These are phyloP conservation scores for Lithobates sylvaticus DNA, from an alignment of 2,797 vertebrate species.

Conservation along the genomic window DNA sequence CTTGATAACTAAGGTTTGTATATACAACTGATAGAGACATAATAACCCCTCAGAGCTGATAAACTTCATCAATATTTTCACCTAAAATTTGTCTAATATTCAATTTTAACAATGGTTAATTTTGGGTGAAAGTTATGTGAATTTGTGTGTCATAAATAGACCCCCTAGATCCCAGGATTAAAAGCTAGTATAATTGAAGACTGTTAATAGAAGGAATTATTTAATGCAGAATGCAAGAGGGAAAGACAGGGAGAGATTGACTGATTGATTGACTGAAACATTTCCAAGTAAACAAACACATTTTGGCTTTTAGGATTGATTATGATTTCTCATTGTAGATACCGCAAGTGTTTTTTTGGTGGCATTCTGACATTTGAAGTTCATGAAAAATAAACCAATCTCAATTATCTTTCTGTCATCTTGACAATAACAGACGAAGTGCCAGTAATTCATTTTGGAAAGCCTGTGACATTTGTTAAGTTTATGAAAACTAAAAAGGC, in stretches of 20 bases:
- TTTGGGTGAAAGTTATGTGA: too few relatives aligned
- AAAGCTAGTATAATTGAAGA: too few relatives aligned
- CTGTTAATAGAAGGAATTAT: too few relatives aligned
- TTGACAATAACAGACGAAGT: not conserved
- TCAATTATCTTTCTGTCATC: constrained; percentile 36
- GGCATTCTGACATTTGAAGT: constrained; percentile 23
- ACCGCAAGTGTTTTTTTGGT: constrained; percentile 4
- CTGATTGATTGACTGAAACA: constrained; percentile 3
- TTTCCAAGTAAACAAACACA: constrained; percentile 4
- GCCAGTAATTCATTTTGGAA: constrained; percentile 9
- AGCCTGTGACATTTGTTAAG: constrained; percentile 19
- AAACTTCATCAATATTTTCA: too few relatives aligned
- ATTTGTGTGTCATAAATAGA: too few relatives aligned
- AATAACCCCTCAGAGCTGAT: too few relatives aligned
- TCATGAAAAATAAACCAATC: constrained; percentile 18
- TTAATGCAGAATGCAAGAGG: not conserved
- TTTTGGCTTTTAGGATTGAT: constrained; percentile 5
- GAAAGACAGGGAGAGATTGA: not conserved
- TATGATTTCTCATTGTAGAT: constrained; percentile 5
- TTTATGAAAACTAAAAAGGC: constrained; percentile 16
- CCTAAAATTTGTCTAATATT: too few relatives aligned
- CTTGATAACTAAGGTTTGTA: too few relatives aligned
- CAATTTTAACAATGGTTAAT: too few relatives aligned
- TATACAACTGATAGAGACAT: too few relatives aligned
- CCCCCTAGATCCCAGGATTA: too few relatives aligned